Evolutionary conservation across 2,888 invertebrate species (phyloP), one percentile per base, ranked within the genome.

Genomic region (Drosophila longiperda): DNA sequence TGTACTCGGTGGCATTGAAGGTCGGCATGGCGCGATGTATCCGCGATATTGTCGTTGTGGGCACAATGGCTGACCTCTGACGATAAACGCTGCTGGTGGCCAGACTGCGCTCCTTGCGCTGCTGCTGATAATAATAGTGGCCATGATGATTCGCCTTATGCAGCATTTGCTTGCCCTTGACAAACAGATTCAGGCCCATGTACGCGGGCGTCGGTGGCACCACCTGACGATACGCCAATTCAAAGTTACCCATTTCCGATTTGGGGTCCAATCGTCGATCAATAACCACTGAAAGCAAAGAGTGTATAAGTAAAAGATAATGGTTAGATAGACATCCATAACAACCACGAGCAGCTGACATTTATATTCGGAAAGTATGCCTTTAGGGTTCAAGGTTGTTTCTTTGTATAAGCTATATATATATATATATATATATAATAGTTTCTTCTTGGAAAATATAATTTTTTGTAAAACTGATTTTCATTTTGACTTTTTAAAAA

Each of bases 221-320:
- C 59, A 95, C 93, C 92, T 98, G 98, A 68, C 95, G 96, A 91
- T 97, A 97, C 9, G 96, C 95, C 79, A 97, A 91, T 90, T 97
- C 97, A 88, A 97, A 98, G 73, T 95, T 94, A 23, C 97, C 98
- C 3, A 97, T 97, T 76, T 96, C 96, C 0, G 97, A 96, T 59
- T 95, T 96, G 29, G 95, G 94, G 91, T 96, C 96, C 64, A 94
- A 93, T 58, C 95, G 95, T 65, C 95, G 94, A 92, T 98, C 97
- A 12, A 97, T 93, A 6, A 97, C 96, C 86, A 98, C 97, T 97
- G 92, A 33, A 94, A 94, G 1, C 12, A 20, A 11, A 55, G 11
- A 4, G 8, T 20, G 23, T 12, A 12, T 7, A 3, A 12, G 12
- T 45, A 20, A 12, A 7, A 7, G 3, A 15, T 42, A 0, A 42